Evolutionary conservation across 1,140 invertebrate genomes (phyloP).

Genomic region (Leptopilina clavipes): DNA sequence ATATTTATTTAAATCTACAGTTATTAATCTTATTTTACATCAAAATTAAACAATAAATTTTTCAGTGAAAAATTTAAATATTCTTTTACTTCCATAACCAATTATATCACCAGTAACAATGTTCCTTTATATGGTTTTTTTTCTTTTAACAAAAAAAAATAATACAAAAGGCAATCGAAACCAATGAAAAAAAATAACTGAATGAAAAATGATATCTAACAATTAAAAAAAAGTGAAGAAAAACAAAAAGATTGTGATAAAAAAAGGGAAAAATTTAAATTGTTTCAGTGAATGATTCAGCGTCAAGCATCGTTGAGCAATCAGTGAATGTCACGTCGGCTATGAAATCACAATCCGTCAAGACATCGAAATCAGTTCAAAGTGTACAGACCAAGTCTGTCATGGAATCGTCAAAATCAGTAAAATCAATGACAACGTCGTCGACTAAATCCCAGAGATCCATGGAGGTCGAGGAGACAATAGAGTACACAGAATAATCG

Average conservation of each 20-base stretch:
- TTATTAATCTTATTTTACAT: no score
- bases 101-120: no score
- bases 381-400: constrained; percentile 66
- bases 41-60: no score
- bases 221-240: background rate
- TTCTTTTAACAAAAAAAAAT: no score
- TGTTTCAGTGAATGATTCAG: constrained; percentile 61
- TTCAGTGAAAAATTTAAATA: no score
- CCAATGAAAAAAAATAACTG: no score
- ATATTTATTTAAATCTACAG: no score
- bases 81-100: no score
- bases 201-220: no score
- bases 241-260: background rate
- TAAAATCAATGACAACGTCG: constrained; percentile 64
- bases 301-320: constrained; percentile 63
- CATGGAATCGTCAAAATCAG: constrained; percentile 61
- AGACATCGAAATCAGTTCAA: constrained; percentile 62
- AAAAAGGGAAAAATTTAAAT: background rate
- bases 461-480: constrained; percentile 66
- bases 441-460: constrained; percentile 63
- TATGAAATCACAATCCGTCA: constrained; percentile 61
- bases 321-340: constrained; percentile 64
- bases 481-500: constrained; percentile 65
- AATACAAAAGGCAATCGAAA: no score
- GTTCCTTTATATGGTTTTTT: no score